phyloP scores from a whole-genome alignment of 1,140 invertebrate species.

The Zaprionus capensis region DNA sequence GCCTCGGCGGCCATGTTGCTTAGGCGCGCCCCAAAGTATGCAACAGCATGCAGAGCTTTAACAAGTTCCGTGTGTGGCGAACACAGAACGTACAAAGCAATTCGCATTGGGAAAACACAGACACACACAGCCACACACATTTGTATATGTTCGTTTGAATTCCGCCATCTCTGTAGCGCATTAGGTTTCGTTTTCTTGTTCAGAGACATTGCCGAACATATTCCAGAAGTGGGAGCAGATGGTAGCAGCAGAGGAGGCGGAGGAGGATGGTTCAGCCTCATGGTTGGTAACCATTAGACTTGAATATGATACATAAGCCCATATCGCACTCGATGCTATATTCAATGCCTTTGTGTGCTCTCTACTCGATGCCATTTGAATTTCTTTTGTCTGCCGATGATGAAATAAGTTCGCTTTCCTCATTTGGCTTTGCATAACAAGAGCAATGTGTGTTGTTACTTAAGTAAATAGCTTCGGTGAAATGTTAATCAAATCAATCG shows the following conservation, averaged over 20 bases:
- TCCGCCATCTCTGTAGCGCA: constrained; percentile 21
- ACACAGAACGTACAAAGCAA: constrained; percentile 7
- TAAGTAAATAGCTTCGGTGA: constrained; percentile 29
- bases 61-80: constrained; percentile 27
- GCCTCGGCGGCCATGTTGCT: constrained; percentile 29
- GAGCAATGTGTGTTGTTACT: constrained; percentile 11
- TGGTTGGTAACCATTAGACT: constrained; percentile 27
- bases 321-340: constrained; percentile 1
- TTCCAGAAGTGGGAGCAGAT: not conserved
- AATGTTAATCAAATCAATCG: constrained; percentile 61
- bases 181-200: constrained; percentile 21
- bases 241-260: not conserved
- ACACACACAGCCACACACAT: not conserved
- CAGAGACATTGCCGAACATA: constrained; percentile 8
- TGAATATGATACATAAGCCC: constrained; percentile 30
- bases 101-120: constrained; percentile 27
- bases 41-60: constrained; percentile 52
- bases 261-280: constrained; percentile 6
- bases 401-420: constrained; percentile 16
- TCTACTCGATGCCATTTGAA: constrained; percentile 27
- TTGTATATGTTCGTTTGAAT: constrained; percentile 13
- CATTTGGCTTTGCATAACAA: constrained; percentile 37
- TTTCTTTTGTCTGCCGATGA: constrained; percentile 37
- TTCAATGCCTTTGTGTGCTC: constrained; percentile 23
- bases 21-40: constrained; percentile 41